These are phyloP conservation scores for Rhadinocentrus ornatus DNA, from an alignment of 2,797 vertebrate species.

Conservation along the genomic window DNA sequence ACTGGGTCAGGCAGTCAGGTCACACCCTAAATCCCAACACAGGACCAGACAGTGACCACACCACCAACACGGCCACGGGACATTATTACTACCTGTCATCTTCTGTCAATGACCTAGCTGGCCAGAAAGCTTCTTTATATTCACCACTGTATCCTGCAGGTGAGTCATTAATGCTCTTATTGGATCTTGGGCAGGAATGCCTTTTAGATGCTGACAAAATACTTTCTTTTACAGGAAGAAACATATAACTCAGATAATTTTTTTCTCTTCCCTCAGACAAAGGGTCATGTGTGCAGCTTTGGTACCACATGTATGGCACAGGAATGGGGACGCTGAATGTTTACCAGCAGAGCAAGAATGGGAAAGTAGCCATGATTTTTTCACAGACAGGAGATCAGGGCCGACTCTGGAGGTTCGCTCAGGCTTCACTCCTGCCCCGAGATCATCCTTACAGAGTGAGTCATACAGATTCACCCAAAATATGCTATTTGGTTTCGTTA, in stretches of 20 bases:
- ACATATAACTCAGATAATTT: not conserved
- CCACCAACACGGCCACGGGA: constrained; percentile 76
- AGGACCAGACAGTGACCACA: constrained; percentile 80
- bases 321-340: constrained; percentile 76
- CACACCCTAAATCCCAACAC: constrained; percentile 57
- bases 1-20: constrained; percentile 77
- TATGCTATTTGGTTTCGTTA: not conserved
- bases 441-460: constrained; percentile 76
- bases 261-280: constrained; percentile 53
- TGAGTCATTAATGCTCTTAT: constrained; percentile 29
- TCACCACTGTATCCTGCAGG: constrained; percentile 75
- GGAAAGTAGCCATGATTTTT: constrained; percentile 63
- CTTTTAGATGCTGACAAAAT: too few relatives aligned
- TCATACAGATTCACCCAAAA: not conserved
- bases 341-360: constrained; percentile 72
- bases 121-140: constrained; percentile 73
- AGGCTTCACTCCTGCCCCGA: constrained; percentile 64
- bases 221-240: too few relatives aligned
- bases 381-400: constrained; percentile 78
- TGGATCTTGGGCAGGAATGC: not conserved
- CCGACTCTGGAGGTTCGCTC: constrained; percentile 77
- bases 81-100: constrained; percentile 77
- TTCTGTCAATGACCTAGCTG: constrained; percentile 35
- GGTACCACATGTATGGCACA: constrained; percentile 82
- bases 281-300: constrained; percentile 78